phyloP scores from a whole-genome alignment of 2,888 invertebrate genomes.

The Chromoteleia sp. region DNA sequence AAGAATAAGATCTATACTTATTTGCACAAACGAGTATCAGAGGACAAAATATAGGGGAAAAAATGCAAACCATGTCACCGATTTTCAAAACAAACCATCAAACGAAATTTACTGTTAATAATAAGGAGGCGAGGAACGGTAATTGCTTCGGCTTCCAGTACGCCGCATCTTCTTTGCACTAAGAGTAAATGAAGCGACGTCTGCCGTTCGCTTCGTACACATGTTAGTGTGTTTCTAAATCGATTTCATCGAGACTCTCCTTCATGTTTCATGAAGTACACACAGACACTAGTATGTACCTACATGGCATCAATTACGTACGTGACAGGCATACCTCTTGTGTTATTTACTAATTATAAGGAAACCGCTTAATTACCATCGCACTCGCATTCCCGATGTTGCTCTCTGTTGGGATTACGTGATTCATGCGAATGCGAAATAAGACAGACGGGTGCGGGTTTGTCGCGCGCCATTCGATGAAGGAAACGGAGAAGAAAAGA shows the following conservation, averaged over 20 bases:
- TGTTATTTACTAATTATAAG: constrained; percentile 75
- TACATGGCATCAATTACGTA: constrained; percentile 62
- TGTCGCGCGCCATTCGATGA: constrained; percentile 19
- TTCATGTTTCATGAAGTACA: constrained; percentile 46
- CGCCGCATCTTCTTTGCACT: constrained; percentile 26
- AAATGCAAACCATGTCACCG: too few species aligned
- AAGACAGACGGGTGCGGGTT: constrained; percentile 20
- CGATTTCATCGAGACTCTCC: constrained; percentile 56
- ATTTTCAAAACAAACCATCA: constrained; percentile 6
- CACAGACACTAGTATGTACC: constrained; percentile 52
- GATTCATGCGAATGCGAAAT: constrained; percentile 44
- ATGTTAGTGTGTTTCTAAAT: constrained; percentile 61
- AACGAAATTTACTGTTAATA: constrained; percentile 19
- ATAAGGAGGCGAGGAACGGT: constrained; percentile 10
- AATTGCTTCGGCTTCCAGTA: constrained; percentile 30
- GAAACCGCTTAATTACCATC: constrained; percentile 75
- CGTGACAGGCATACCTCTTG: constrained; percentile 71
- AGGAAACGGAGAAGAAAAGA: neutral
- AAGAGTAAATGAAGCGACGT: constrained; percentile 42
- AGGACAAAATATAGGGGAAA: too few species aligned
- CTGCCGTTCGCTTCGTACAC: constrained; percentile 31
- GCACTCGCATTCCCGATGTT: constrained; percentile 27
- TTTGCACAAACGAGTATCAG: too few species aligned
- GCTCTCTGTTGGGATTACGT: constrained; percentile 39
- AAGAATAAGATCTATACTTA: too few species aligned